A percentile compares a stretch with the other conserved stretches of the same genome.
Evolutionary conservation across 2,888 invertebrate species (phyloP).

Genomic region (Laspeyria flexula): DNA sequence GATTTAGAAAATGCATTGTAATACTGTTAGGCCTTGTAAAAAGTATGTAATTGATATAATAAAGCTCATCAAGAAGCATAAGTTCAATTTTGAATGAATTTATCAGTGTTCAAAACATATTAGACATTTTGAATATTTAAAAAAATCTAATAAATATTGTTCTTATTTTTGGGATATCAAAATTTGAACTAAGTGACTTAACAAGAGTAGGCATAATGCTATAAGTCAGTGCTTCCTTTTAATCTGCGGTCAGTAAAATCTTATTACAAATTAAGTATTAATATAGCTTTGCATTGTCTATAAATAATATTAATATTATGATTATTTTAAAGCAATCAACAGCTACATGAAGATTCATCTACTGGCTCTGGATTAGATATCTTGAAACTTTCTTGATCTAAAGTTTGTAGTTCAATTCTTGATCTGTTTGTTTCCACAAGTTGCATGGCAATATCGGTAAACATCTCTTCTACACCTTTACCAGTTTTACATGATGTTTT

Average conservation of each 20-base stretch:
- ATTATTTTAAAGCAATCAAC: constrained; percentile 56
- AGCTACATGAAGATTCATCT: constrained; percentile 80
- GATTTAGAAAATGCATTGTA: constrained; percentile 13
- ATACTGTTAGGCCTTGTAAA: constrained; percentile 37
- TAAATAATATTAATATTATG: constrained; percentile 11
- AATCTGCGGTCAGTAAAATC: constrained; percentile 10
- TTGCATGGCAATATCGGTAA: constrained; percentile 93
- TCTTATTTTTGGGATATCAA: constrained; percentile 22
- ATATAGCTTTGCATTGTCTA: constrained; percentile 9
- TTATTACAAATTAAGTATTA: constrained; percentile 11
- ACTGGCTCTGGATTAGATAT: constrained; percentile 88
- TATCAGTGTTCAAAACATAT: not conserved
- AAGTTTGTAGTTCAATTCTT: constrained; percentile 92
- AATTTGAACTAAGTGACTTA: constrained; percentile 25
- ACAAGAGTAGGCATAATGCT: constrained; percentile 9
- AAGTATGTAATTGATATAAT: not conserved
- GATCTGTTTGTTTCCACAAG: constrained; percentile 93
- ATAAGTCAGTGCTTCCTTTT: constrained; percentile 6
- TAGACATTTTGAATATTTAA: too few relatives aligned
- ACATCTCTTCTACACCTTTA: constrained; percentile 96
- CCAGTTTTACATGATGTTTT: constrained; percentile 96
- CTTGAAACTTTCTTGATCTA: constrained; percentile 92
- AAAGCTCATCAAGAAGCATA: not conserved
- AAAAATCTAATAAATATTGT: too few relatives aligned
- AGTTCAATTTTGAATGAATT: too few relatives aligned